Evolutionary conservation across 2,797 vertebrate genomes (phyloP).

Genomic region (Mallotus villosus): DNA sequence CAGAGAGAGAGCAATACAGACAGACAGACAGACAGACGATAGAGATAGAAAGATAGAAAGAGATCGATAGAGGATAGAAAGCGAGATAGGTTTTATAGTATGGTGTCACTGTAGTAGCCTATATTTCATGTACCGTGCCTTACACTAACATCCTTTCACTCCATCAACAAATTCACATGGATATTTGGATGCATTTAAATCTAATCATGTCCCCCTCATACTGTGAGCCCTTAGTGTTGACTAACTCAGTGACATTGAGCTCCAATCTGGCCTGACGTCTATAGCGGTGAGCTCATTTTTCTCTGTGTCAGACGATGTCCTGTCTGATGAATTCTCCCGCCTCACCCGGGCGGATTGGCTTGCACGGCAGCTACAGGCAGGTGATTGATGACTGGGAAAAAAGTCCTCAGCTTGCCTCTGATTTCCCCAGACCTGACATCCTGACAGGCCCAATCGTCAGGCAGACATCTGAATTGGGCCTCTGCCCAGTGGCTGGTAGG

Average conservation of each 20-base stretch:
- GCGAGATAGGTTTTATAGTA: not conserved
- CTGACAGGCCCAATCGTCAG: constrained; percentile 55
- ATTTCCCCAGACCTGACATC: constrained; percentile 56
- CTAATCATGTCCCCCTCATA: constrained; percentile 29
- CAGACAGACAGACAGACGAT: too few relatives aligned
- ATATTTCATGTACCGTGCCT: not conserved
- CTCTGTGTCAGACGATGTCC: constrained; percentile 65
- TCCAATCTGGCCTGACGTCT: constrained; percentile 48
- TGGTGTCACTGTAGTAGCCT: not conserved
- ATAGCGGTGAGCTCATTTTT: constrained; percentile 64
- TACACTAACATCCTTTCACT: not conserved
- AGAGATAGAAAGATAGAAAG: not conserved
- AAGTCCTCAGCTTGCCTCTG: constrained; percentile 59
- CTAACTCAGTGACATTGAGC: constrained; percentile 57
- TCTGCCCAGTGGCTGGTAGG: not conserved
- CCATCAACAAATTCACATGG: not conserved
- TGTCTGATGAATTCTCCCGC: constrained; percentile 64
- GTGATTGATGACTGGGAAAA: constrained; percentile 70
- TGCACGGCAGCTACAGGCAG: constrained; percentile 38
- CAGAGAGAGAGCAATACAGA: too few relatives aligned
- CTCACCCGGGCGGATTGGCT: constrained; percentile 53
- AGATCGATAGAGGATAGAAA: not conserved
- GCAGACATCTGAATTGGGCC: constrained; percentile 50
- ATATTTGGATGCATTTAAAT: constrained; percentile 18
- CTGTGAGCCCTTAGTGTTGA: constrained; percentile 35